phyloP scores from a whole-genome alignment of 2,888 invertebrate genomes.

The Thysanoteuthis rhombus region DNA sequence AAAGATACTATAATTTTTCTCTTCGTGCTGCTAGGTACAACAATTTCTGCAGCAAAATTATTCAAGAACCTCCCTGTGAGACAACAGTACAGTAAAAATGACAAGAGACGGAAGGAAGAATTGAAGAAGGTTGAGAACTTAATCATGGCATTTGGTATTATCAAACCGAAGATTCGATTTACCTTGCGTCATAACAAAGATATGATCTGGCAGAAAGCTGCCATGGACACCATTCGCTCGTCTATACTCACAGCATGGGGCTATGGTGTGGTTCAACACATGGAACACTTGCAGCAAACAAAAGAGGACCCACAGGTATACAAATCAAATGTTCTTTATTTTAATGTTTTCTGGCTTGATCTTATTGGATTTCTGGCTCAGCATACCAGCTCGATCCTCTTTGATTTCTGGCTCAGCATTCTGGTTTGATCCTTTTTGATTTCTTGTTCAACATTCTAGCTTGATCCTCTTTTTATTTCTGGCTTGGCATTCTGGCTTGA shows the following conservation, averaged over 20 bases:
- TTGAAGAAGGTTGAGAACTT: conserved; percentile 71
- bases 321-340: not conserved
- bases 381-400: no score
- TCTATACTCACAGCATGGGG: conserved; percentile 52
- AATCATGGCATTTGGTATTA: conserved; percentile 71
- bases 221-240: conserved; percentile 50
- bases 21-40: conserved; percentile 70
- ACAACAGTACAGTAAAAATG: conserved; percentile 70
- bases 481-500: no score
- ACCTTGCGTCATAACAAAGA: conserved; percentile 69
- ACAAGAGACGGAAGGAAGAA: conserved; percentile 70
- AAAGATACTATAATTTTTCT: no score
- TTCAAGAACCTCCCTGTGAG: conserved; percentile 74
- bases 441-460: no score
- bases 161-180: conserved; percentile 70
- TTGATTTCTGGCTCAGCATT: no score
- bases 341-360: no score
- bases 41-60: conserved; percentile 70
- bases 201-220: conserved; percentile 70
- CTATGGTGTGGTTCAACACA: conserved; percentile 41
- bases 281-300: conserved; percentile 41
- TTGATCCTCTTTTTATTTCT: no score
- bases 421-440: no score
- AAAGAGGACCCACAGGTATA: conserved; percentile 43
- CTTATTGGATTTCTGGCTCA: no score